These are phyloP conservation scores for Stegophylla sp. DNA, from an alignment of 2,888 invertebrate genomes.

Conservation along the genomic window DNA sequence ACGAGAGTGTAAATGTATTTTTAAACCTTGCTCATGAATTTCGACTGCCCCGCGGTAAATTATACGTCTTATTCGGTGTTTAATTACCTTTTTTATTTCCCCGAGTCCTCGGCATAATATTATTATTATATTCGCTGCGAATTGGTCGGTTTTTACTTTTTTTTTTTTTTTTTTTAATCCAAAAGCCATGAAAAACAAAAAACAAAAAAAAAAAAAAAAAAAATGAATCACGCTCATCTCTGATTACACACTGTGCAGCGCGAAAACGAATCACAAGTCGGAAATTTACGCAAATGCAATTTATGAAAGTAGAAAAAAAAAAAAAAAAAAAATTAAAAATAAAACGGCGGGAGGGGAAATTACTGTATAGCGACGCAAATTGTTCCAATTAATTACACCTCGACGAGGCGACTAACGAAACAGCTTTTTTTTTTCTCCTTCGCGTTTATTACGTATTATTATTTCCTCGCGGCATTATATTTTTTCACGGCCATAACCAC, in stretches of 20 bases:
- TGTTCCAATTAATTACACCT: conserved; percentile 57
- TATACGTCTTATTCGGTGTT: too few relatives aligned
- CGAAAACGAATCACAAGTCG: conserved; percentile 23
- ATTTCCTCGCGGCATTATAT: conserved; percentile 31
- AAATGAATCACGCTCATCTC: conserved; percentile 54
- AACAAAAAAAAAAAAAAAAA: too few relatives aligned
- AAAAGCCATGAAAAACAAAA: conserved; percentile 34
- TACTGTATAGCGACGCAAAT: conserved; percentile 17
- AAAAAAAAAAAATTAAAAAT: too few relatives aligned
- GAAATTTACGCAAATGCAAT: conserved; percentile 56
- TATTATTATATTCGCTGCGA: not conserved
- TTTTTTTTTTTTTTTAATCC: conserved; percentile 22
- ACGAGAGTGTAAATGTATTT: not conserved
- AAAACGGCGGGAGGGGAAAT: not conserved
- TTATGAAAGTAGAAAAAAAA: conserved; percentile 42
- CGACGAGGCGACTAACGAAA: conserved; percentile 44
- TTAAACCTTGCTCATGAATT: not conserved
- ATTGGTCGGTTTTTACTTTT: conserved; percentile 1
- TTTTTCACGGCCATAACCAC: conserved; percentile 14
- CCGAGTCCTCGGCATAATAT: not conserved
- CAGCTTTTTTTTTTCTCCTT: conserved; percentile 26
- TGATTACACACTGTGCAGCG: conserved; percentile 41
- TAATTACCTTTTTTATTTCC: too few relatives aligned
- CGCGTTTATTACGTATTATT: conserved; percentile 18
- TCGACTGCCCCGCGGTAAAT: not conserved